A percentile compares a stretch with the other conserved stretches of the same genome.
Conservation (phyloP, 2,113 vertebrate genomes). For the Callipepla squamata region DNA sequence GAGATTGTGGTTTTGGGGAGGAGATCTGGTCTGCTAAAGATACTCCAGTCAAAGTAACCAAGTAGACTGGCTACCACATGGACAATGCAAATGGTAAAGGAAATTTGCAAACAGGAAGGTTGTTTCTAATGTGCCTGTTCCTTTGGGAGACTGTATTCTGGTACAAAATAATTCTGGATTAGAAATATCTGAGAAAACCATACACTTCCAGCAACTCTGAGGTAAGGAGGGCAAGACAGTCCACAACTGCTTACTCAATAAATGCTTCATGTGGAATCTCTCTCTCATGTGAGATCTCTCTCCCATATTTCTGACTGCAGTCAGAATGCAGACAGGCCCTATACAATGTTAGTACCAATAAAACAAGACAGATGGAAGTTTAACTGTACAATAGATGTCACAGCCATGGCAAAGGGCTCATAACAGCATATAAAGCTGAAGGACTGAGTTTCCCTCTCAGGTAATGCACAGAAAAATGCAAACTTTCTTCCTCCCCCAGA, state of each 20-base stretch:
- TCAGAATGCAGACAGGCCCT: neutral
- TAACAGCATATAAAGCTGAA: accelerated
- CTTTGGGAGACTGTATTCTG: neutral
- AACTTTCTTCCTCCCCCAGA: neutral
- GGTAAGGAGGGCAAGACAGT: neutral
- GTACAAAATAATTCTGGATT: neutral
- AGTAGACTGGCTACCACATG: neutral
- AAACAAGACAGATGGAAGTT: neutral
- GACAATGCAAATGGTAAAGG: neutral
- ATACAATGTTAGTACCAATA: neutral
- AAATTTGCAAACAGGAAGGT: neutral
- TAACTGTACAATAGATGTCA: neutral
- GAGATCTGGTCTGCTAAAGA: neutral
- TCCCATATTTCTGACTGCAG: neutral
- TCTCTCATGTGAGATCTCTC: neutral
- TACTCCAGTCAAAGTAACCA: neutral
- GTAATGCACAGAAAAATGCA: neutral
- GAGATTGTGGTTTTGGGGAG: neutral
- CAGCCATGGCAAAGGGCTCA: neutral
- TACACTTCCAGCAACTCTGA: neutral
- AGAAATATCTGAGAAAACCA: neutral
- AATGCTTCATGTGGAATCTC: neutral
- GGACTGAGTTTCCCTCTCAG: neutral
- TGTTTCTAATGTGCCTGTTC: neutral
- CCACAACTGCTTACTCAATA: neutral